Base-by-base conservation (phyloP, 1,140 invertebrate genomes). In the Cyphomyrmex costatus region DNA sequence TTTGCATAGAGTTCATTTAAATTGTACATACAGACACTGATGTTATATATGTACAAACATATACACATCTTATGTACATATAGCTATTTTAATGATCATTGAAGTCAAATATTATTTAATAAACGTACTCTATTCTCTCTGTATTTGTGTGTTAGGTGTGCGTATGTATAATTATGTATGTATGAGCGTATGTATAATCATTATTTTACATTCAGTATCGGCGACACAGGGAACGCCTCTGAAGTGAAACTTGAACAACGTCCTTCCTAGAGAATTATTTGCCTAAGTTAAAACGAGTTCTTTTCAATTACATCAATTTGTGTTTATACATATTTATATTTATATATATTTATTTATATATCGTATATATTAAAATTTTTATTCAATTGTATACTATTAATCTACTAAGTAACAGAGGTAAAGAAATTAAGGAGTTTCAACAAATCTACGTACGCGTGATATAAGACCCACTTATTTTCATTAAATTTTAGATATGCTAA, bases 271-370 rank as follows among this genome's bases (percentile, higher is more conserved):
- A 92, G 93, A 94, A 92, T 85, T 86, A 89, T 90, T 92, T 78
- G 77, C 73, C 93, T 93, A 93, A 89, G 78, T 89, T 92, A 80
- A 74, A 74, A 94, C 89, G 92, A 93, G 91, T 92, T 89, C 90
- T 92, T 89, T 91, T 92, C 87, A 94, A 92, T 93, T 93, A 94
- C 93, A 94, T 94, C 92, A 88, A 94, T 92, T 91, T 91, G 89
- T 90, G 89, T 86, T 93, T 91, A 86, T 93, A 91, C 89, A 89
- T 87, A 92, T 91, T 92, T 93, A 92, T 89, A 92, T 88, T 91
- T 92, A 91, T 91, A 84, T 90, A 90, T 88, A 88, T 91, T 90
- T 92, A 89, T 91, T 92, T 91, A 92, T 90, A 91, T 94, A 90
- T 90, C 24, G 66, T 60, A 93, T 89, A 93, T 92, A 90, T 92